These are phyloP conservation scores for Sylvietta virens DNA, from an alignment of 2,113 vertebrate species.

Conservation along the genomic window DNA sequence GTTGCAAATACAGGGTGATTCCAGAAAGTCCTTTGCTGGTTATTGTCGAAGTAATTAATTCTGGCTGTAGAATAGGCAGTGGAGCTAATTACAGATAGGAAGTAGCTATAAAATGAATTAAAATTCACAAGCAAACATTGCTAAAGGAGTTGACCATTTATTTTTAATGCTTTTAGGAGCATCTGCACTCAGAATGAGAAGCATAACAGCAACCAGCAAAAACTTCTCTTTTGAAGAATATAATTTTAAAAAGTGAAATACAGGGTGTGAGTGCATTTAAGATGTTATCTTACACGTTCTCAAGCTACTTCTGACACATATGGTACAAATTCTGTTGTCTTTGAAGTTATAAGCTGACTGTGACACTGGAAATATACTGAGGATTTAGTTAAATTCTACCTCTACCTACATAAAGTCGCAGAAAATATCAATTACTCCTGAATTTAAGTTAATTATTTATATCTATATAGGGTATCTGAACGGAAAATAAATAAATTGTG, in stretches of 20 bases:
- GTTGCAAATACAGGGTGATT: background rate
- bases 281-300: background rate
- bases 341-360: background rate
- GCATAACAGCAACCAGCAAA: background rate
- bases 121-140: background rate
- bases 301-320: background rate
- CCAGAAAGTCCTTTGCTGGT: background rate
- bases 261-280: background rate
- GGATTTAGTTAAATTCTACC: background rate
- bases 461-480: background rate
- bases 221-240: background rate
- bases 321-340: background rate
- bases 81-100: background rate
- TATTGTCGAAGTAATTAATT: conserved; percentile 18
- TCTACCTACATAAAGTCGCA: background rate
- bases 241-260: background rate
- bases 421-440: background rate
- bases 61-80: background rate
- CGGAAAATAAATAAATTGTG: background rate
- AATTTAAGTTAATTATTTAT: background rate
- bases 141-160: background rate
- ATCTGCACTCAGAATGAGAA: background rate
- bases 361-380: background rate
- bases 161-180: background rate
- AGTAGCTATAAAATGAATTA: background rate